Evolutionary conservation across 2,113 vertebrate species (phyloP).

Genomic region (Gavia stellata): DNA sequence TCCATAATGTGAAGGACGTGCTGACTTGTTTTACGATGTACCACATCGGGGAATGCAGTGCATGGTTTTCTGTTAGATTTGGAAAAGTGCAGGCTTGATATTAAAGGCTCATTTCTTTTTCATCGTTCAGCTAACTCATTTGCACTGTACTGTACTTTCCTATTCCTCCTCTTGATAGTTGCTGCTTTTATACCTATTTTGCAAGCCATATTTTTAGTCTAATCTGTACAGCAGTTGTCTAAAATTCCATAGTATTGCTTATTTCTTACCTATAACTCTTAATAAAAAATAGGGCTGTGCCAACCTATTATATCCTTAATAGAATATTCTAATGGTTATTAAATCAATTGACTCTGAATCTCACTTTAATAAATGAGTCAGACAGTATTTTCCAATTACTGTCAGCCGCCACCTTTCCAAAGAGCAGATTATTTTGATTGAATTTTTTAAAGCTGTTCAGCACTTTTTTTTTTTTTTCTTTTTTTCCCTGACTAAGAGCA

Average conservation of each 20-base stretch:
- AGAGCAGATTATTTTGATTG: conserved; percentile 73
- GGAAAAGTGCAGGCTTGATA: not conserved
- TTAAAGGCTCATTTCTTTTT: conserved; percentile 25
- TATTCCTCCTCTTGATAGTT: conserved; percentile 11
- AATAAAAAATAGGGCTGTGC: conserved; percentile 69
- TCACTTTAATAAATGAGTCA: conserved; percentile 81
- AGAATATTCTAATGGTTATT: conserved; percentile 80
- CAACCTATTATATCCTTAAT: conserved; percentile 75
- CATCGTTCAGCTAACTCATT: conserved; percentile 14
- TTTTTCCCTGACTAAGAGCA: not conserved
- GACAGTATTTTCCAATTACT: conserved; percentile 78
- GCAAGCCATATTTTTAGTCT: conserved; percentile 29
- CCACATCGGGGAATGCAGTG: not conserved
- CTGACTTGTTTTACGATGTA: conserved; percentile 38
- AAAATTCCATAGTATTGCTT: conserved; percentile 42
- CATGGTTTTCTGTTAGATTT: conserved; percentile 7
- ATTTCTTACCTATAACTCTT: conserved; percentile 71
- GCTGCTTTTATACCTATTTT: conserved; percentile 30
- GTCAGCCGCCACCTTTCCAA: conserved; percentile 75
- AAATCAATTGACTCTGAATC: conserved; percentile 79
- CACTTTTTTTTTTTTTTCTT: conserved; percentile 23
- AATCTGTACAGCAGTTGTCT: conserved; percentile 34
- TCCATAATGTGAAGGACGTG: conserved; percentile 23
- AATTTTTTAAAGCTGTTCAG: conserved; percentile 71
- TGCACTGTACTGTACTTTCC: conserved; percentile 1